Evolutionary conservation across 1,140 invertebrate genomes (phyloP).

Genomic region (Vollenhovia emeryi): DNA sequence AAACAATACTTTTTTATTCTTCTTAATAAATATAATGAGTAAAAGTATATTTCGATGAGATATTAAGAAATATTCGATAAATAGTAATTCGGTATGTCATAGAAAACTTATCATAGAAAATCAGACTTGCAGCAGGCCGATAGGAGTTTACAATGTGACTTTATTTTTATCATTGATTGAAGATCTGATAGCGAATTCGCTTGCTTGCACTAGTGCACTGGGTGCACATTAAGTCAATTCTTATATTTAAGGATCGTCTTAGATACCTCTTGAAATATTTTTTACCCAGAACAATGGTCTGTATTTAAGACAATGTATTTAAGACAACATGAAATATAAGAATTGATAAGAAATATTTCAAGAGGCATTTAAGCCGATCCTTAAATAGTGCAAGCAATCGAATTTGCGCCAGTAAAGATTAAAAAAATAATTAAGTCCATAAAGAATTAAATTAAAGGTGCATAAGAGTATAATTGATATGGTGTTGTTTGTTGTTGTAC

Average conservation of each 20-base stretch:
- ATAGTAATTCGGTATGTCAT: background rate
- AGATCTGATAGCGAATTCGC: too few relatives aligned
- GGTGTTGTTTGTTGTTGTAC: background rate
- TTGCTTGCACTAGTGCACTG: too few relatives aligned
- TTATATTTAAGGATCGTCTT: too few relatives aligned
- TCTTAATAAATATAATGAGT: background rate
- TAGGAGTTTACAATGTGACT: background rate
- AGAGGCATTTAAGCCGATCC: too few relatives aligned
- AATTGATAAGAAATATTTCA: too few relatives aligned
- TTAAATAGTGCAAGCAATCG: too few relatives aligned
- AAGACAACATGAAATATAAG: too few relatives aligned
- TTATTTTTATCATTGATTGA: background rate
- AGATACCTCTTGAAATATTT: too few relatives aligned
- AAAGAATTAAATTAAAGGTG: background rate
- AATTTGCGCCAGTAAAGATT: too few relatives aligned
- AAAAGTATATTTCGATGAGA: background rate
- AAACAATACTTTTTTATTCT: background rate
- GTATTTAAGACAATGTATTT: too few relatives aligned
- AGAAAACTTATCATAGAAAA: background rate
- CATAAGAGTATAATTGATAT: background rate
- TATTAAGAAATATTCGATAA: background rate
- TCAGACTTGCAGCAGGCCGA: background rate
- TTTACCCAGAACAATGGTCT: too few relatives aligned
- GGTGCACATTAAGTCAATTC: too few relatives aligned
- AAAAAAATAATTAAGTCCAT: background rate